A percentile compares a stretch with the other conserved stretches of the same genome.
These are phyloP conservation scores for Micoletzkya japonica DNA, from an alignment of 2,888 invertebrate genomes.

Conservation along the genomic window DNA sequence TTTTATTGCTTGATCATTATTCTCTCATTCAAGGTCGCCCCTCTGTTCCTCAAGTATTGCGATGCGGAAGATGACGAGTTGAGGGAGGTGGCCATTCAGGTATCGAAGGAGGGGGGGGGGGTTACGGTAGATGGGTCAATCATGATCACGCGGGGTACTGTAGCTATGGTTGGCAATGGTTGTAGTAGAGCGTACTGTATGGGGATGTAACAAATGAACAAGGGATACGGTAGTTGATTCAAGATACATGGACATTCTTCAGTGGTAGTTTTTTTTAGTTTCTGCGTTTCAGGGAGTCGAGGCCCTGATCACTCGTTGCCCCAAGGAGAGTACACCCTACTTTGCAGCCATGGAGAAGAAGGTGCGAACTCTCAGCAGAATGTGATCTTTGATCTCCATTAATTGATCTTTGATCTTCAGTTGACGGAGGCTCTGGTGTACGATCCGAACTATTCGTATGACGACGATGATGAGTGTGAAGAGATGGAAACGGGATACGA, in stretches of 20 bases:
- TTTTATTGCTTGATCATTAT: not conserved
- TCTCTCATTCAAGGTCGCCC: constrained; percentile 10
- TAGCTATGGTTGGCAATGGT: no score
- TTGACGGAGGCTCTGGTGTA: constrained; percentile 74
- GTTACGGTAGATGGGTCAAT: not conserved
- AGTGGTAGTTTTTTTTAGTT: not conserved
- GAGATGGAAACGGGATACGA: constrained; percentile 26
- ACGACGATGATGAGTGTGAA: constrained; percentile 71
- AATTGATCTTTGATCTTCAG: no score
- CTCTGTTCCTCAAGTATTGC: constrained; percentile 18
- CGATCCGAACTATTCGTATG: constrained; percentile 99
- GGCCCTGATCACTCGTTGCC: constrained; percentile 92
- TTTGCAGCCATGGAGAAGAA: constrained; percentile 60
- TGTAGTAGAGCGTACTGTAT: not conserved
- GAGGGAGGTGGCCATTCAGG: constrained; percentile 84
- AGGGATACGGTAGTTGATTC: not conserved
- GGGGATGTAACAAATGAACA: not conserved
- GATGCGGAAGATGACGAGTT: constrained; percentile 84
- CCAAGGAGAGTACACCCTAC: constrained; percentile 82
- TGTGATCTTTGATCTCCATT: no score
- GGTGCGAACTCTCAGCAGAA: no score
- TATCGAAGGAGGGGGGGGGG: constrained; percentile 9
- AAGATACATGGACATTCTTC: not conserved
- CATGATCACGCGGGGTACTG: no score
- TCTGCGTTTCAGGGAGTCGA: constrained; percentile 77